A percentile compares a stretch with the other conserved stretches of the same genome.
These are phyloP conservation scores for Tenualosa ilisha DNA, from an alignment of 2,797 vertebrate species.

Conservation along the genomic window DNA sequence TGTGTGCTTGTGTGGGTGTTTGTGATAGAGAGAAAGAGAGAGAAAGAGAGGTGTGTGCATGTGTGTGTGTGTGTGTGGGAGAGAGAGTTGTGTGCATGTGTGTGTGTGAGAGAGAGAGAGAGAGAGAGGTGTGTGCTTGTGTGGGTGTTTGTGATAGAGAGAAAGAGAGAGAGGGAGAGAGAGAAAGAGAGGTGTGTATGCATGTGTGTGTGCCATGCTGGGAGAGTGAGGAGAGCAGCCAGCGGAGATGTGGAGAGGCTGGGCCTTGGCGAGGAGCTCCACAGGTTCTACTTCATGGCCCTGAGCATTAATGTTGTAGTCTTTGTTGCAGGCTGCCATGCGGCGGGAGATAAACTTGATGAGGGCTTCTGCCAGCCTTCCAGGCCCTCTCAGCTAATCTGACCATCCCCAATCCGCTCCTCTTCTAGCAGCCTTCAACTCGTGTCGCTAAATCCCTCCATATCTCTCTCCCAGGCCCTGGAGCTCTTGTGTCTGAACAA, in stretches of 20 bases:
- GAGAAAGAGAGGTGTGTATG: not conserved
- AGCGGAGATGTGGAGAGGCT: conserved; percentile 39
- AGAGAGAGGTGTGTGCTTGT: not conserved
- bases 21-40: conserved; percentile 30
- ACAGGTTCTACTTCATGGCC: conserved; percentile 64
- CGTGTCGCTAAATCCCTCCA: conserved; percentile 61
- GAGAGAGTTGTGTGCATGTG: not conserved
- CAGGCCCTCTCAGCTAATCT: conserved; percentile 60
- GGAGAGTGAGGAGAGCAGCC: conserved; percentile 40
- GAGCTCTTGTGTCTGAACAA: conserved; percentile 63
- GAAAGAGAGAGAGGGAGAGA: conserved; percentile 14
- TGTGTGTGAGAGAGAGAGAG: no score
- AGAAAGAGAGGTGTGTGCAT: not conserved
- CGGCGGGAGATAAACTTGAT: conserved; percentile 61
- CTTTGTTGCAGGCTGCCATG: conserved; percentile 64
- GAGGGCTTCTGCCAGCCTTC: conserved; percentile 54
- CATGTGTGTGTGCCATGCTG: not conserved
- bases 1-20: not conserved
- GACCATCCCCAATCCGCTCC: conserved; percentile 57
- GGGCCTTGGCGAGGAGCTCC: conserved; percentile 50
- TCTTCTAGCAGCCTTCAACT: conserved; percentile 59
- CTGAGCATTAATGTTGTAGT: conserved; percentile 62
- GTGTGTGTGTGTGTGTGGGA: not conserved
- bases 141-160: conserved; percentile 20
- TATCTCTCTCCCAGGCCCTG: conserved; percentile 61